Evolutionary conservation across 2,888 invertebrate species (phyloP).

Genomic region (Lymantria monacha): DNA sequence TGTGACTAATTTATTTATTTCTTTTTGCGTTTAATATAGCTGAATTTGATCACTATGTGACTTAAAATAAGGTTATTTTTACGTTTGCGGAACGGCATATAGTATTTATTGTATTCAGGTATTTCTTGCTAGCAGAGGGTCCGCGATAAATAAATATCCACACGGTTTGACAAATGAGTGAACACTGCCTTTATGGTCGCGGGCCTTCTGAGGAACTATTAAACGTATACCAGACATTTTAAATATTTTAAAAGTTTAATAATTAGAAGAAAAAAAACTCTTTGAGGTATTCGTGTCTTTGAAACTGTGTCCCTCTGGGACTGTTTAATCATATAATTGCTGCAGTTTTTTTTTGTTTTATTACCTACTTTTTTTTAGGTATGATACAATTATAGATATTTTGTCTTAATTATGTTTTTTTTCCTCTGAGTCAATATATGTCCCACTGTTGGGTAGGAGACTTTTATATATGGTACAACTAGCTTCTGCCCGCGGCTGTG

Average conservation of each 20-base stretch:
- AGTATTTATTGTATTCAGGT: constrained; percentile 43
- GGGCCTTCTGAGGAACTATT: constrained; percentile 40
- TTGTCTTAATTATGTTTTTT: too few species aligned
- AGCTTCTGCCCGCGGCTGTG: too few species aligned
- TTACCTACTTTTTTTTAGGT: neutral
- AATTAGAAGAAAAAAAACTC: constrained; percentile 35
- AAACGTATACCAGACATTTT: constrained; percentile 36
- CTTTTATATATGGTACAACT: too few species aligned
- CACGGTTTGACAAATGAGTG: constrained; percentile 76
- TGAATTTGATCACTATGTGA: constrained; percentile 18
- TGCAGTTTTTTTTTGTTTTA: neutral
- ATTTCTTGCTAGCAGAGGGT: constrained; percentile 71
- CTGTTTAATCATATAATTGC: neutral
- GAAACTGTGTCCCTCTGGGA: neutral
- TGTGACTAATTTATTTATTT: constrained; percentile 18
- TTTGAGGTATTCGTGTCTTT: constrained; percentile 14
- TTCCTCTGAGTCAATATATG: too few species aligned
- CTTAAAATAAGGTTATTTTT: constrained; percentile 15
- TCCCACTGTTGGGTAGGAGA: too few species aligned
- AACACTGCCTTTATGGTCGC: constrained; percentile 70
- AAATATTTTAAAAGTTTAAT: constrained; percentile 28
- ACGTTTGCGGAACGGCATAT: constrained; percentile 3
- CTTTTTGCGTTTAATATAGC: constrained; percentile 1
- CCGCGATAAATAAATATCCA: constrained; percentile 77
- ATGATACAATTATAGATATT: constrained; percentile 3